Base-by-base conservation (phyloP, 2,113 vertebrate genomes). In the Hyaena hyaena region DNA sequence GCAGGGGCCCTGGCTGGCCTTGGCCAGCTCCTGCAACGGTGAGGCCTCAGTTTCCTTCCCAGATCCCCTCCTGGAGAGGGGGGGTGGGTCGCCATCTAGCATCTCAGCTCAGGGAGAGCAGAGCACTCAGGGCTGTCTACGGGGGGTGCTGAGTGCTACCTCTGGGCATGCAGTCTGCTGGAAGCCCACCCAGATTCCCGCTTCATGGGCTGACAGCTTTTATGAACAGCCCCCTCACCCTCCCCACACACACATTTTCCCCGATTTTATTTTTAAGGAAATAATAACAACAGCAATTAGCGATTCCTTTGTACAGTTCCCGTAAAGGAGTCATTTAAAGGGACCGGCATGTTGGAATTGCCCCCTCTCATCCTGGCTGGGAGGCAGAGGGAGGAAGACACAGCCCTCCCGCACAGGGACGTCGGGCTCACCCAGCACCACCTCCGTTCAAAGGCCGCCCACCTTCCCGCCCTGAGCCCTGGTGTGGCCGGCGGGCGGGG, bases 261-360 rank as follows among this genome's bases (percentile, higher is more conserved):
- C 28, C 0, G 9, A 50, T 76, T 96, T 92, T 61, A 82, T 94
- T 97, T 97, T 89, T 85, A 97, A 98, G 94, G 96, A 98, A 98
- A 74, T 96, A 83, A 74, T 84, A 93, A 88, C 77, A 88, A 83
- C 16, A 50, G 74, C 73, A 50, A 97, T 98, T 87, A 98, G 95
- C 0, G 3, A 84, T 95, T 97, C 85, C 93, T 98, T 97, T 31
- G 0, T 97, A 96, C 61, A 86, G 90, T 92, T 97, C 98, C 97
- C 96, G 98, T 82, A 95, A 96, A 96, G 97, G 97, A 94, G 93
- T 0, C 4, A 88, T 95, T 98, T 92, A 97, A 96, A 98, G 98
- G 90, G 81, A 33, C 68, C 15, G 0, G 73, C 95, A 1, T 33
- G 48, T 83, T 92, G 88, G 96, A 53, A 45, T 73, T 24, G 73